Conservation (phyloP, 2,888 invertebrate species). For the Protodeltote pygarga region DNA sequence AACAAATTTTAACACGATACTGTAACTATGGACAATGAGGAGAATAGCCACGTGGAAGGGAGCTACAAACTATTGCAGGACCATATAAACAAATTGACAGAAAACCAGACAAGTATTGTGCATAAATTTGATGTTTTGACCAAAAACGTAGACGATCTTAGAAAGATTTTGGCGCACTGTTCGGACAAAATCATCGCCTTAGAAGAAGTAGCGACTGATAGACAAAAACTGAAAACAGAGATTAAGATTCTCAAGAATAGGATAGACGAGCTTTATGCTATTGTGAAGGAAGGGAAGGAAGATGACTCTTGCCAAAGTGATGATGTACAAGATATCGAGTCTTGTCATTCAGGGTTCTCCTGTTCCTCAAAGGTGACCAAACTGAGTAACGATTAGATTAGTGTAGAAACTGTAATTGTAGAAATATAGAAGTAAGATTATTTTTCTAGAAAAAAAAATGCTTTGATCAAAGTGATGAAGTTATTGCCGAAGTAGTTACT, state of each 20-base stretch:
- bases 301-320: constrained; percentile 63
- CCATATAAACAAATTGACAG: constrained; percentile 65
- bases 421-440: too few relatives aligned
- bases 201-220: constrained; percentile 65
- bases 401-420: too few relatives aligned
- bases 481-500: too few relatives aligned
- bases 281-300: constrained; percentile 77
- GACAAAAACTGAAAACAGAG: constrained; percentile 63
- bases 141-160: constrained; percentile 69
- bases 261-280: constrained; percentile 72
- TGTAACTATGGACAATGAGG: constrained; percentile 53
- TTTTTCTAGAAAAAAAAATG: too few relatives aligned
- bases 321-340: constrained; percentile 71
- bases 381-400: too few relatives aligned
- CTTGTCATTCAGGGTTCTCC: constrained; percentile 76
- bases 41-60: constrained; percentile 51
- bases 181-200: constrained; percentile 65
- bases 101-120: constrained; percentile 62
- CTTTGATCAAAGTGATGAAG: too few relatives aligned
- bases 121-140: constrained; percentile 68
- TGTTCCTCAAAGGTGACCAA: constrained; percentile 80
- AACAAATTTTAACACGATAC: constrained; percentile 29
- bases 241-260: constrained; percentile 65
- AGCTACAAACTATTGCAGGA: constrained; percentile 58
- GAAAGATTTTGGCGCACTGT: constrained; percentile 57